Evolutionary conservation across 2,888 invertebrate genomes (phyloP).

Genomic region (Platycnemis pennipes): DNA sequence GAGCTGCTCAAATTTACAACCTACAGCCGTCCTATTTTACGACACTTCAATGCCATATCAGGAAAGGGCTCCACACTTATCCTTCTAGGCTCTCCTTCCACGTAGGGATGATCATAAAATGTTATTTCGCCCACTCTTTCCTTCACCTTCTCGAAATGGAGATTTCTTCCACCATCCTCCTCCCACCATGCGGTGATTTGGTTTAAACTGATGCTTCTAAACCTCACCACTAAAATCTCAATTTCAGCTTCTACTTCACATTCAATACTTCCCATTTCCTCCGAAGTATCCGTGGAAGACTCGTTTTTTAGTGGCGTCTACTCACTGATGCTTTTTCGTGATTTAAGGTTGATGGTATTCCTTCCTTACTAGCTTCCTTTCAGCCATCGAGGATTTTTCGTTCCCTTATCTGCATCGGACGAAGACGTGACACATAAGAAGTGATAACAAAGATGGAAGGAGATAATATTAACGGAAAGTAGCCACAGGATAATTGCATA

Average conservation of each 20-base stretch:
- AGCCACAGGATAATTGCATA: no score
- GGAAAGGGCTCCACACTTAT: background rate
- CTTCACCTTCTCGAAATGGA: background rate
- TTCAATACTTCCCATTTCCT: background rate
- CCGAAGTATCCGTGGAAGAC: background rate
- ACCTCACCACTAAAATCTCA: background rate
- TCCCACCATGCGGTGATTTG: background rate
- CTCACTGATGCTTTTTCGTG: no score
- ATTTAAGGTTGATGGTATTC: no score
- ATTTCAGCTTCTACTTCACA: background rate
- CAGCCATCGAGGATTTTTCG: no score
- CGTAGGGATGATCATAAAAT: background rate
- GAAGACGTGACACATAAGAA: no score
- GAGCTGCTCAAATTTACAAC: background rate
- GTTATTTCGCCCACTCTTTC: background rate
- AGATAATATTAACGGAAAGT: no score
- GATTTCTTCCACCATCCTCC: background rate
- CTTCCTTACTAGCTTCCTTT: no score
- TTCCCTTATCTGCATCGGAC: no score
- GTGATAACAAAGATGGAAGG: no score
- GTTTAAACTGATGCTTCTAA: background rate
- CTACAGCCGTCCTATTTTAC: background rate
- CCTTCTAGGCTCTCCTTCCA: background rate
- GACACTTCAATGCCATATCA: background rate
- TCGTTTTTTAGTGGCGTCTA: no score